A percentile compares a stretch with the other conserved stretches of the same genome.
These are phyloP conservation scores for Aphelinus atriplicis DNA, from an alignment of 1,140 invertebrate genomes.

Conservation along the genomic window DNA sequence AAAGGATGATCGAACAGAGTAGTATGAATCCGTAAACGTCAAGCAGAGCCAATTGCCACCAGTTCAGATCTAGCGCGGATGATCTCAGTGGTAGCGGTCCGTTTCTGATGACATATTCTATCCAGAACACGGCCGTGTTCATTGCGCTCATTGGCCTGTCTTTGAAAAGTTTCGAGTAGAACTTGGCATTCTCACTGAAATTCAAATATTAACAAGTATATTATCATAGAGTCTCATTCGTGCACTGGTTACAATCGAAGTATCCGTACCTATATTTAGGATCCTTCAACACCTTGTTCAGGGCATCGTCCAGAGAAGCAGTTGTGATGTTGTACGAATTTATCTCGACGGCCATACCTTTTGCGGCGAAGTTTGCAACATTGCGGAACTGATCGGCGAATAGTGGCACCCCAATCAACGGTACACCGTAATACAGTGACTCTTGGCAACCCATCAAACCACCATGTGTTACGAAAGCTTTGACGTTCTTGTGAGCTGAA, in stretches of 20 bases:
- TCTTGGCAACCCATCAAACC: too few relatives aligned
- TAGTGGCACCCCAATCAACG: too few relatives aligned
- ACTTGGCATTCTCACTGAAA: conserved; percentile 35
- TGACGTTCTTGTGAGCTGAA: too few relatives aligned
- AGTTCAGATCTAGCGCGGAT: conserved; percentile 43
- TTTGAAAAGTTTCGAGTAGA: conserved; percentile 41
- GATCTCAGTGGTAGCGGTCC: conserved; percentile 53
- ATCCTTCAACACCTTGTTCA: conserved; percentile 41
- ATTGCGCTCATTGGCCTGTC: conserved; percentile 64
- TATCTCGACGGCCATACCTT: conserved; percentile 36
- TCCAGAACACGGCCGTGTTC: conserved; percentile 68
- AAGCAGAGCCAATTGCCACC: conserved; percentile 51
- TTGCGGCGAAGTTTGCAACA: conserved; percentile 49
- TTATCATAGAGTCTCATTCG: not conserved
- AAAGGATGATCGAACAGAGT: not conserved
- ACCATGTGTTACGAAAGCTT: too few relatives aligned
- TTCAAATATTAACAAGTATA: not conserved
- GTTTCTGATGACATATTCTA: conserved; percentile 67
- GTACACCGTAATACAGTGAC: too few relatives aligned
- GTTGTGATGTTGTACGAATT: conserved; percentile 39
- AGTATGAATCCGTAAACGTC: conserved; percentile 49
- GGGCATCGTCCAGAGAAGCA: conserved; percentile 35
- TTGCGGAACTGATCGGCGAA: too few relatives aligned
- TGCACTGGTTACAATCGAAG: not conserved
- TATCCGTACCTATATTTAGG: conserved; percentile 37